Percentiles rank a stretch among this genome's conserved stretches.
phyloP scores from a whole-genome alignment of 2,888 invertebrate genomes.

The Trichogramma dendrolimi region DNA sequence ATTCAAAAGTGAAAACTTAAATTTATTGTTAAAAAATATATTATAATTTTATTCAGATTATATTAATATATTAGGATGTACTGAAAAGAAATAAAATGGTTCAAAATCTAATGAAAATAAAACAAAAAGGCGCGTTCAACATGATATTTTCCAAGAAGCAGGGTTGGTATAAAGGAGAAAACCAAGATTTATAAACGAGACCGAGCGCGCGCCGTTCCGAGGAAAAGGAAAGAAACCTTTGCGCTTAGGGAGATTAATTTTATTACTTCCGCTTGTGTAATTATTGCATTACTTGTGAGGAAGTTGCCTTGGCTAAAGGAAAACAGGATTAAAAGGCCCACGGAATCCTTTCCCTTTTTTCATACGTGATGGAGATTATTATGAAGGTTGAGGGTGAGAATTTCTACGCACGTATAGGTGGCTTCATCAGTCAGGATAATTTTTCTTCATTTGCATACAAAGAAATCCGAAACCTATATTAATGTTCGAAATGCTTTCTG shows the following conservation, averaged over 20 bases:
- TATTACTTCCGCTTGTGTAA: constrained; percentile 51
- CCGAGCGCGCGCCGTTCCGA: constrained; percentile 10
- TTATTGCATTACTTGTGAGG: constrained; percentile 49
- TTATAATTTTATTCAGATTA: too few relatives aligned
- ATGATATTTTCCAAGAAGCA: constrained; percentile 10
- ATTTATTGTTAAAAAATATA: too few relatives aligned
- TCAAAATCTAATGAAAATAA: too few relatives aligned
- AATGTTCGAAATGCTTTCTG: too few relatives aligned
- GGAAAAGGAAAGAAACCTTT: constrained; percentile 28
- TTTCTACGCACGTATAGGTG: background rate
- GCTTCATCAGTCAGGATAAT: constrained; percentile 20
- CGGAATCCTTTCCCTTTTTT: constrained; percentile 12
- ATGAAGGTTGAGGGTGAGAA: constrained; percentile 11
- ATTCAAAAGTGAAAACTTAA: too few relatives aligned
- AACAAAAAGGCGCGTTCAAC: too few relatives aligned
- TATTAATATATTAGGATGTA: too few relatives aligned
- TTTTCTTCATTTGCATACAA: constrained; percentile 10
- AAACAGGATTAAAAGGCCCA: constrained; percentile 1
- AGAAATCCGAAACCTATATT: too few relatives aligned
- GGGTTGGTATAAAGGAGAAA: constrained; percentile 23
- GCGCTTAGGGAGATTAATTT: constrained; percentile 48
- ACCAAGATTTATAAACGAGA: constrained; percentile 11
- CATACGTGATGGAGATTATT: constrained; percentile 10
- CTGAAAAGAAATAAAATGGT: too few relatives aligned
- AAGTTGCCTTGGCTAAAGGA: constrained; percentile 34